Percentiles rank a stretch among this genome's conserved stretches.
Conservation (phyloP, 2,113 vertebrate genomes). For the Pygoscelis antarcticus region DNA sequence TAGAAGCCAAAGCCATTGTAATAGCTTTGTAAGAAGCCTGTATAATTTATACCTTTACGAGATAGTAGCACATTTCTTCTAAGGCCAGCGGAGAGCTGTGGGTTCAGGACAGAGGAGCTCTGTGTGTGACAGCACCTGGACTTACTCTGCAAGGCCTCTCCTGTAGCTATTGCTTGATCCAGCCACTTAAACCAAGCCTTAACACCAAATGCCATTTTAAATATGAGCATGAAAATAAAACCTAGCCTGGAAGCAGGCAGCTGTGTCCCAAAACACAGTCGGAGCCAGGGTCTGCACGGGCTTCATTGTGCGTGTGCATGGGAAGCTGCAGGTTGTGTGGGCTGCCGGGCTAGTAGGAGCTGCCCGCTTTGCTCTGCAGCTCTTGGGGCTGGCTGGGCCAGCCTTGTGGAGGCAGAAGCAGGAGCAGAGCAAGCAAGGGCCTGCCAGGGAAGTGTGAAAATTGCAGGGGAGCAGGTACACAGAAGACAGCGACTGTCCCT, state of each 20-base stretch:
- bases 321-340: neutral
- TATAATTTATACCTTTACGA: neutral
- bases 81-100: neutral
- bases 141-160: neutral
- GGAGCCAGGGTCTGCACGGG: neutral
- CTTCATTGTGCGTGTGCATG: rapidly evolving
- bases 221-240: neutral
- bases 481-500: neutral
- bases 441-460: neutral
- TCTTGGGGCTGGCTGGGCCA: neutral
- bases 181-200: neutral
- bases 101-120: neutral
- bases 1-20: neutral
- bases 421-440: neutral
- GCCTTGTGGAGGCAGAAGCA: neutral
- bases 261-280: neutral
- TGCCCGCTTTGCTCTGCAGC: neutral
- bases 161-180: neutral
- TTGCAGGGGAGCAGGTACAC: neutral
- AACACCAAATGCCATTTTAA: neutral
- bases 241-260: neutral
- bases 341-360: neutral
- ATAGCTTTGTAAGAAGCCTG: neutral
- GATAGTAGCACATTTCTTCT: neutral
- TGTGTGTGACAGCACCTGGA: neutral